Evolutionary conservation across 1,140 invertebrate species (phyloP).

Genomic region (Diploscapter pachys): DNA sequence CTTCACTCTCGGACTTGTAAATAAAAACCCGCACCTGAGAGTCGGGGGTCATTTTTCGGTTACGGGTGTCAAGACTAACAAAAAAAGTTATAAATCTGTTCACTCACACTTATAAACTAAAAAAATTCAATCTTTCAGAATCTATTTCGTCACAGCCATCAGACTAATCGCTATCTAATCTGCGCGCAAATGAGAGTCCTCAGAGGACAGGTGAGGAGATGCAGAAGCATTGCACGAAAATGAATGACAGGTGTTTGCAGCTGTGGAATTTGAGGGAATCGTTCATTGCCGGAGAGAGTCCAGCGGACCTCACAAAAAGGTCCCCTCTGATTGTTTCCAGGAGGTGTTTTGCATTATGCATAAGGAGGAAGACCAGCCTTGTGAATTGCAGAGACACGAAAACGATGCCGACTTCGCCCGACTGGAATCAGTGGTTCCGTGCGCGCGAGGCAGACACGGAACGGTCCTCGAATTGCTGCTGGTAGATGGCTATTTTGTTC

Average conservation of each 20-base stretch:
- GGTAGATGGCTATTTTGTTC: too few species aligned
- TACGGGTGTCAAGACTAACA: too few species aligned
- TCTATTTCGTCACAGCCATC: slow-evolving; percentile 27
- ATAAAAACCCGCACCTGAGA: too few species aligned
- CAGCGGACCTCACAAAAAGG: slow-evolving; percentile 22
- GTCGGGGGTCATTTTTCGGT: too few species aligned
- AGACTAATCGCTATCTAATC: slow-evolving; percentile 34
- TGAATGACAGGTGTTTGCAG: too few species aligned
- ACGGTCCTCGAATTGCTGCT: too few species aligned
- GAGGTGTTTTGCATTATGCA: slow-evolving; percentile 1
- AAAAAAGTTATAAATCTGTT: too few species aligned
- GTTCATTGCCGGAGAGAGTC: slow-evolving; percentile 19
- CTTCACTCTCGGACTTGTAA: neutral
- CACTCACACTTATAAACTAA: neutral
- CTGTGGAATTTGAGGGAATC: slow-evolving; percentile 34
- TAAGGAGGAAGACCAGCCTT: neutral
- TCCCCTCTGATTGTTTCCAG: slow-evolving; percentile 24
- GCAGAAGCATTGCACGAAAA: too few species aligned
- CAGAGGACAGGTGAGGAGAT: slow-evolving; percentile 37
- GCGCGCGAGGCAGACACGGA: neutral
- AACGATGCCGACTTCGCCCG: neutral
- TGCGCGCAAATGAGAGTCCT: slow-evolving; percentile 46
- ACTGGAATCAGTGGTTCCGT: slow-evolving; percentile 13
- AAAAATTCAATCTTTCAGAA: slow-evolving; percentile 5
- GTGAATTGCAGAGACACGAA: neutral